phyloP scores from a whole-genome alignment of 2,888 invertebrate species.

The Fissipunctia ypsillon region DNA sequence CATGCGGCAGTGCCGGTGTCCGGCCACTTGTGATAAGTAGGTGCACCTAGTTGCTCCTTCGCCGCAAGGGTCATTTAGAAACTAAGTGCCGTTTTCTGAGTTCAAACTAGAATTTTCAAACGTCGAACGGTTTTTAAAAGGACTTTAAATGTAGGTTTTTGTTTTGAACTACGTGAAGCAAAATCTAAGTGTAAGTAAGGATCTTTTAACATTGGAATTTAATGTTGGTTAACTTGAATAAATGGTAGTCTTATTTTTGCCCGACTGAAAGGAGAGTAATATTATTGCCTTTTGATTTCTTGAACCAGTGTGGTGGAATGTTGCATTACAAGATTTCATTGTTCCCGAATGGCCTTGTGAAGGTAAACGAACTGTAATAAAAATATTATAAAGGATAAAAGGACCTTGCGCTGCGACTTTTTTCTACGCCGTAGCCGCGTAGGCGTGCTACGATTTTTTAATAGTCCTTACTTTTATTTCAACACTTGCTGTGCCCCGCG shows the following conservation, averaged over 20 bases:
- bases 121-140: constrained; percentile 23
- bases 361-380: constrained; percentile 31
- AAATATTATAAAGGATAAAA: constrained; percentile 7
- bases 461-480: neutral
- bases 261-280: neutral
- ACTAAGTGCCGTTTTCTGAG: constrained; percentile 42
- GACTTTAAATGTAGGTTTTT: neutral
- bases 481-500: no score
- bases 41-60: constrained; percentile 45
- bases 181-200: neutral
- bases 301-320: constrained; percentile 17
- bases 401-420: neutral
- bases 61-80: constrained; percentile 31
- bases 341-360: constrained; percentile 13
- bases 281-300: constrained; percentile 4
- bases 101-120: constrained; percentile 33
- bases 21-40: constrained; percentile 37
- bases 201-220: neutral
- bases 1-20: constrained; percentile 60
- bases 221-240: neutral
- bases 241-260: neutral
- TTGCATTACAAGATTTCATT: constrained; percentile 5
- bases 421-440: constrained; percentile 9
- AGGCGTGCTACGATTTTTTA: constrained; percentile 9
- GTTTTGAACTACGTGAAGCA: neutral